A percentile compares a stretch with the other conserved stretches of the same genome.
Conservation (phyloP, 2,888 invertebrate genomes). For the Acrobasis suavella region DNA sequence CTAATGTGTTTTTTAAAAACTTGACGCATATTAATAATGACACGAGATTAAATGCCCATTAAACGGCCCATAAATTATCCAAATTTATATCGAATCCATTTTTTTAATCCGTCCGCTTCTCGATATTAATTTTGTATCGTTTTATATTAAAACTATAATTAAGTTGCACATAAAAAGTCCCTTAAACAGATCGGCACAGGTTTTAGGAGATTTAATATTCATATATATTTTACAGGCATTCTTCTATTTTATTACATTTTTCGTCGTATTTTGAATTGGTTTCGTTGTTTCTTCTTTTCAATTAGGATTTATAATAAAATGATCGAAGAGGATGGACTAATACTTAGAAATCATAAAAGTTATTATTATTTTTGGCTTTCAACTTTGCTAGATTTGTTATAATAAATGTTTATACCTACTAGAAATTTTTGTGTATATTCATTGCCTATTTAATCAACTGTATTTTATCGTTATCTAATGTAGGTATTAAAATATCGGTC, state of each 20-base stretch:
- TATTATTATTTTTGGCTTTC: not conserved
- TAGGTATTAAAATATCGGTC: too few relatives aligned
- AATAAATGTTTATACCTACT: not conserved
- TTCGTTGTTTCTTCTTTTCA: slow-evolving; percentile 1
- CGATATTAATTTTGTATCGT: slow-evolving; percentile 73
- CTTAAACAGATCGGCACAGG: slow-evolving; percentile 59
- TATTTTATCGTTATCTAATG: too few relatives aligned
- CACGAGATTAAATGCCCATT: slow-evolving; percentile 62
- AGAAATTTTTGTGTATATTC: too few relatives aligned
- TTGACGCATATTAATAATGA: slow-evolving; percentile 47
- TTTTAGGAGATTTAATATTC: slow-evolving; percentile 68
- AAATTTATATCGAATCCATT: slow-evolving; percentile 74
- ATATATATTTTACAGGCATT: slow-evolving; percentile 63
- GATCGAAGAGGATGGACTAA: not conserved
- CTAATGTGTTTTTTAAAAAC: not conserved
- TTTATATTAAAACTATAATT: slow-evolving; percentile 78
- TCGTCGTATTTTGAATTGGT: slow-evolving; percentile 27
- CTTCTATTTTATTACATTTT: slow-evolving; percentile 63
- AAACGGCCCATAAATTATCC: slow-evolving; percentile 68
- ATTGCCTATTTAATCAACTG: too few relatives aligned
- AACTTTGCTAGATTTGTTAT: not conserved
- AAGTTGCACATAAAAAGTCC: slow-evolving; percentile 70
- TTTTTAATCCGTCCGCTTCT: slow-evolving; percentile 69
- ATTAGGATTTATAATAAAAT: not conserved
- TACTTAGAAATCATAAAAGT: not conserved